These are phyloP conservation scores for Melinopterus prodromus DNA, from an alignment of 2,888 invertebrate genomes.

Conservation along the genomic window DNA sequence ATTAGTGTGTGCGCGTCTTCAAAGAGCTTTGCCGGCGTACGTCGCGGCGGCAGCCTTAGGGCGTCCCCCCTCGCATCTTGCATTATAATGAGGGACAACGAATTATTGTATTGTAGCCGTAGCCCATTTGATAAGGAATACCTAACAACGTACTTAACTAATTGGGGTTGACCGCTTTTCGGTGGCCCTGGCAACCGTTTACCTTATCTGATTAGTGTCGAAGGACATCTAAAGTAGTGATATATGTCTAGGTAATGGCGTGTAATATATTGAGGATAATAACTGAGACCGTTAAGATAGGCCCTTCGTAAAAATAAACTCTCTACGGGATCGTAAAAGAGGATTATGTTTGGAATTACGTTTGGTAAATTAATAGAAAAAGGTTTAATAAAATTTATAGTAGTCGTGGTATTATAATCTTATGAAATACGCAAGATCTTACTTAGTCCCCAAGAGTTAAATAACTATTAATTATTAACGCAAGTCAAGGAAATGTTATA, in stretches of 20 bases:
- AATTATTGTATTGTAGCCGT: background rate
- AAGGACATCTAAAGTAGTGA: background rate
- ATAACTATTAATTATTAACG: background rate
- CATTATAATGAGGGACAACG: background rate
- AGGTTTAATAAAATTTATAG: background rate
- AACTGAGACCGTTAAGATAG: background rate
- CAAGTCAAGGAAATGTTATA: background rate
- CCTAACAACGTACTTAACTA: conserved; percentile 4
- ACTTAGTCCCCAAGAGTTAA: background rate
- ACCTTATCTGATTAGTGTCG: background rate
- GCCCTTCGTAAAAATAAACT: background rate
- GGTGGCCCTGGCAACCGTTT: background rate
- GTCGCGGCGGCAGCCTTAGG: background rate
- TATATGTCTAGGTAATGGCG: background rate
- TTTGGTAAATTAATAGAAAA: background rate
- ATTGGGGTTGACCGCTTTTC: background rate
- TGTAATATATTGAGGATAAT: background rate
- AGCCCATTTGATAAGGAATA: background rate
- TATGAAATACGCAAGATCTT: background rate
- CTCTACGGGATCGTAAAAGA: background rate
- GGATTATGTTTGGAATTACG: background rate
- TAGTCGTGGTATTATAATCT: background rate
- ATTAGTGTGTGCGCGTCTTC: conserved; percentile 10
- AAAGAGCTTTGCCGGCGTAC: conserved; percentile 9
- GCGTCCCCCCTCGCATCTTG: background rate